A percentile compares a stretch with the other conserved stretches of the same genome.
These are phyloP conservation scores for Platysternon megacephalum DNA, from an alignment of 2,113 vertebrate species.

Conservation along the genomic window DNA sequence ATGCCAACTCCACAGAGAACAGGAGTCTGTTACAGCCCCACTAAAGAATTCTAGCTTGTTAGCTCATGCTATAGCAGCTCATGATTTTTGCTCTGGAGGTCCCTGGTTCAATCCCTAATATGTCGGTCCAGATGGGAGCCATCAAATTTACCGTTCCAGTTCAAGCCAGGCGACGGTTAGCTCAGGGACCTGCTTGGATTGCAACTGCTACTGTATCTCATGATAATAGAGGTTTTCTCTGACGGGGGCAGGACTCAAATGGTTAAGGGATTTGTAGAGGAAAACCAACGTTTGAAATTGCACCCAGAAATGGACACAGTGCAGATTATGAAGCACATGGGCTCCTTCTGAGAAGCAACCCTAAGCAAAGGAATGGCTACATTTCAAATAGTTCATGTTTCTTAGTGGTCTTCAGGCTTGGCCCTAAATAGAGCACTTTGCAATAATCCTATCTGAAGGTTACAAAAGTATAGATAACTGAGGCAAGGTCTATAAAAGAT, in stretches of 20 bases:
- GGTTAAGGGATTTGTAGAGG: fast-evolving
- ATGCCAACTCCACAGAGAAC: neutral
- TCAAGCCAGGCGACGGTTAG: fast-evolving
- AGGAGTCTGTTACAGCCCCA: neutral
- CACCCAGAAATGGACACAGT: neutral
- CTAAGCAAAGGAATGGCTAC: neutral
- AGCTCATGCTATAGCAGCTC: neutral
- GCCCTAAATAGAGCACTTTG: neutral
- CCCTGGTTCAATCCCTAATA: neutral
- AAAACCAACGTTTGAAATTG: neutral
- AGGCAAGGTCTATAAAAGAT: neutral
- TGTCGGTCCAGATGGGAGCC: neutral
- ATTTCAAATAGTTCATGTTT: neutral
- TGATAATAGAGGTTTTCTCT: neutral
- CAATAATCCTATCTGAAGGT: neutral
- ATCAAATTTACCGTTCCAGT: neutral
- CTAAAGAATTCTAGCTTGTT: neutral
- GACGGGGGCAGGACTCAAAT: neutral
- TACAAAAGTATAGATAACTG: neutral
- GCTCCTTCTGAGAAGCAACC: neutral
- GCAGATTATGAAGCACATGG: neutral
- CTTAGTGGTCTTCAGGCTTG: neutral
- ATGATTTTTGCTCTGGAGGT: neutral
- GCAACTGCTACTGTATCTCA: neutral
- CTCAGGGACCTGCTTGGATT: neutral